Evolutionary conservation across 2,888 invertebrate species (phyloP).

Genomic region (Plebejus argus): DNA sequence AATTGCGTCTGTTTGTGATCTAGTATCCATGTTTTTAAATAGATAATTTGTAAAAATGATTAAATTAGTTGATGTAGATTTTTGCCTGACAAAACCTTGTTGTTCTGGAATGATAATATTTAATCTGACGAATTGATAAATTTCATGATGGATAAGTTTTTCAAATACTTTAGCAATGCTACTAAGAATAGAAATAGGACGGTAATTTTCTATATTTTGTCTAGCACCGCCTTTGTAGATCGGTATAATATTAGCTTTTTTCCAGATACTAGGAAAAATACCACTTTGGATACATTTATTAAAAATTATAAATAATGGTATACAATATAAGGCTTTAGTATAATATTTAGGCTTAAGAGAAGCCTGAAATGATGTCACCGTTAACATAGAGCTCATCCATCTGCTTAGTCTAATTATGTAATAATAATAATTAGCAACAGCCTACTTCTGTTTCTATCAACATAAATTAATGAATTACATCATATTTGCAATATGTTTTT

Average conservation of each 20-base stretch:
- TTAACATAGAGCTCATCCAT: not conserved
- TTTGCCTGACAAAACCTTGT: not conserved
- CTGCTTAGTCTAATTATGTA: not conserved
- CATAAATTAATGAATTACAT: not conserved
- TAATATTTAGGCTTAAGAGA: not conserved
- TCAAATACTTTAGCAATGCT: constrained; percentile 26
- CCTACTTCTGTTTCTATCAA: not conserved
- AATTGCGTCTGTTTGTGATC: too few relatives aligned
- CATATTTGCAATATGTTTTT: not conserved
- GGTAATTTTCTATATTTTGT: constrained; percentile 2
- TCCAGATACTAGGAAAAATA: constrained; percentile 15
- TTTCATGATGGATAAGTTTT: constrained; percentile 16
- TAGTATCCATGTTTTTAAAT: too few relatives aligned
- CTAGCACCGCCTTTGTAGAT: not conserved
- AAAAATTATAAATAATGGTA: not conserved
- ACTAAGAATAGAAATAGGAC: constrained; percentile 18
- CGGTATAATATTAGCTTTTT: constrained; percentile 15
- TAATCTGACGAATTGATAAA: not conserved
- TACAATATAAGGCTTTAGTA: not conserved
- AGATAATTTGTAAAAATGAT: too few relatives aligned
- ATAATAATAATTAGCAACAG: not conserved
- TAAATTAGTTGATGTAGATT: too few relatives aligned
- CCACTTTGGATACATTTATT: constrained; percentile 10
- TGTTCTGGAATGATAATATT: constrained; percentile 15
- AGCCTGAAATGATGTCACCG: not conserved